Base-by-base conservation (phyloP, 2,888 invertebrate genomes). In the Xestia xanthographa region DNA sequence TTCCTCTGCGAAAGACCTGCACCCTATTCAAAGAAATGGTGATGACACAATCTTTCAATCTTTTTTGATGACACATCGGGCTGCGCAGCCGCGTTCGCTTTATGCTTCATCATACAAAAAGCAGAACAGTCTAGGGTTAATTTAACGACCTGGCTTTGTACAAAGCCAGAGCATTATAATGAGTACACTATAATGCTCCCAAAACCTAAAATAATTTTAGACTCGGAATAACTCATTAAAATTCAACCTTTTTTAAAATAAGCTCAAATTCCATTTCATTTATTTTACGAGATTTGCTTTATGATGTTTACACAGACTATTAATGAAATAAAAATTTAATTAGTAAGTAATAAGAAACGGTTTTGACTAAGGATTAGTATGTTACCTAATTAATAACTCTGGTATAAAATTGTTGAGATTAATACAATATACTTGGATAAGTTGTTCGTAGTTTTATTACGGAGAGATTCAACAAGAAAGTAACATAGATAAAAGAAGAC, bases 191-290 rank as follows among this genome's bases (percentile, higher is more conserved):
- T n/a, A n/a, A n/a, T 29, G 11, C 48, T 34, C 58, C 8, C 11
- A 29, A 26, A 5, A 1, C 1, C 6, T 53, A 41, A 34, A 73
- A 34, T 63, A 45, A 63, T 60, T 75, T 67, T 22, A 29, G 22
- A 22, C 2, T 6, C 56, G 1, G 45, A 26, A 29, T 41, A 75
- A 45, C 66, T 80, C 72, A 80, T 76, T 76, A 80, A 50, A 78
- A 80, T 60, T 34, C 17, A 80, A 71, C 48, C 72, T 72, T 76
- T 75, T 63, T 62, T 22, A 26, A 60, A 76, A 50, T 50, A 26
- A 43, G 3, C 26, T 34, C 43, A 34, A 43, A 56, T 66, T 41
- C 5, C 56, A 41, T 77, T 77, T 66, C 12, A 77, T 69, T 66
- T 14, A 56, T 58, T 56, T 75, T 76, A n/a, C 6, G 22, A 53